Conservation (phyloP, 2,797 vertebrate species). For the Percopsis omiscomaycus region DNA sequence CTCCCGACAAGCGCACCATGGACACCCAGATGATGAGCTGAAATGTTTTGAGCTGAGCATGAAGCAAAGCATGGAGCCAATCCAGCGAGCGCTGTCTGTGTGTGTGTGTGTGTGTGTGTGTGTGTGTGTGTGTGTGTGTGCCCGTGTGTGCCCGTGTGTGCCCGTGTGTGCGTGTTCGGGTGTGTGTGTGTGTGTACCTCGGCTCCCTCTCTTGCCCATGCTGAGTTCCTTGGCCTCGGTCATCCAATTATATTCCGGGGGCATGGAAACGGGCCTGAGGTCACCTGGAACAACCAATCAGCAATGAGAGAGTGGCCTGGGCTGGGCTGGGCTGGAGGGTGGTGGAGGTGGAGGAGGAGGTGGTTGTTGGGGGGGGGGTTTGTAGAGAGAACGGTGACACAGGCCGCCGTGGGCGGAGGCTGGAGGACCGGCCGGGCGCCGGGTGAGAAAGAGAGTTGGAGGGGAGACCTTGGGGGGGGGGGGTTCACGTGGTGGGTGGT, state of each 20-base stretch:
- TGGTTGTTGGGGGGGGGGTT: conserved; percentile 16
- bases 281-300: conserved; percentile 85
- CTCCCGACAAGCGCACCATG: conserved; percentile 64
- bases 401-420: background rate
- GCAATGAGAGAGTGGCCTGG: conserved; percentile 64
- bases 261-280: conserved; percentile 87
- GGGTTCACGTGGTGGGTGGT: conserved; percentile 11
- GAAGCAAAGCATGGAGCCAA: conserved; percentile 52
- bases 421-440: background rate
- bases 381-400: conserved; percentile 41
- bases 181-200: conserved; percentile 78
- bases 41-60: conserved; percentile 61
- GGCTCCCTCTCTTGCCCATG: conserved; percentile 86
- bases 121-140: conserved; percentile 19
- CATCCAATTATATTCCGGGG: conserved; percentile 86
- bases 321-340: conserved; percentile 8
- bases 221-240: conserved; percentile 87
- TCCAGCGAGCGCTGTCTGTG: conserved; percentile 10
- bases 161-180: conserved; percentile 14
- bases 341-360: conserved; percentile 5
- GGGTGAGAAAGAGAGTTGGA: background rate
- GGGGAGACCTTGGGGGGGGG: background rate
- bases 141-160: conserved; percentile 3
- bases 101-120: conserved; percentile 8
- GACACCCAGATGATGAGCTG: conserved; percentile 64